These are phyloP conservation scores for Ophthalmolycus amberensis DNA, from an alignment of 2,113 vertebrate species.

Conservation along the genomic window DNA sequence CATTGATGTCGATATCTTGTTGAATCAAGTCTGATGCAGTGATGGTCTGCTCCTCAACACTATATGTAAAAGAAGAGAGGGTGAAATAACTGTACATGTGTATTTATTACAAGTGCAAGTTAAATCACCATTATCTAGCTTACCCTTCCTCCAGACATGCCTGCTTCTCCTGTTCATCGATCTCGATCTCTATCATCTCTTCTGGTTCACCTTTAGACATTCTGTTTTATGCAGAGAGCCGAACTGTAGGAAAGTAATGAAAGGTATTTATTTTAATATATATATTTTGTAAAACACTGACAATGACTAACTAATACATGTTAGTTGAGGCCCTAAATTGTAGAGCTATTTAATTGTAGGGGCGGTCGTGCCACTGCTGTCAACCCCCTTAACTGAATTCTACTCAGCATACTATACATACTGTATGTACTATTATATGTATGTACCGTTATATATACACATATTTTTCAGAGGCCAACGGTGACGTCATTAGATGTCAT, in stretches of 20 bases:
- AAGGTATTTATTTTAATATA: not conserved
- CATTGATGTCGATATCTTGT: conserved; percentile 98
- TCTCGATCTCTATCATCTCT: conserved; percentile 99
- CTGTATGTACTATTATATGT: not conserved
- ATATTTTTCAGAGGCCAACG: not conserved
- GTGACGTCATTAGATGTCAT: not conserved
- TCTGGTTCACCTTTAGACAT: conserved; percentile 98
- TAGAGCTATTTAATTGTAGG: not conserved
- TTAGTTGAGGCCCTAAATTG: not conserved
- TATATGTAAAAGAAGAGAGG: conserved; percentile 64
- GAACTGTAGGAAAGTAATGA: conserved; percentile 12
- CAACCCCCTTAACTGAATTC: not conserved
- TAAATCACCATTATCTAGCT: conserved; percentile 17
- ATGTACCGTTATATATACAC: not conserved
- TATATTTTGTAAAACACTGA: too few species aligned
- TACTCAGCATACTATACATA: not conserved
- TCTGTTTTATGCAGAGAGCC: conserved; percentile 53
- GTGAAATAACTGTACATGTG: not conserved
- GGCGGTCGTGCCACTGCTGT: not conserved
- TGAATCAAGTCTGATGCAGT: conserved; percentile 94
- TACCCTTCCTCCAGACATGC: conserved; percentile 97
- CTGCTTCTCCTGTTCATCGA: conserved; percentile 95
- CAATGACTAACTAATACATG: not conserved
- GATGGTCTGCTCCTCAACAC: conserved; percentile 95
- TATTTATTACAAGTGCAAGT: not conserved